Conservation (phyloP, 1,140 invertebrate species). For the Leptestheria dahalacensis region DNA sequence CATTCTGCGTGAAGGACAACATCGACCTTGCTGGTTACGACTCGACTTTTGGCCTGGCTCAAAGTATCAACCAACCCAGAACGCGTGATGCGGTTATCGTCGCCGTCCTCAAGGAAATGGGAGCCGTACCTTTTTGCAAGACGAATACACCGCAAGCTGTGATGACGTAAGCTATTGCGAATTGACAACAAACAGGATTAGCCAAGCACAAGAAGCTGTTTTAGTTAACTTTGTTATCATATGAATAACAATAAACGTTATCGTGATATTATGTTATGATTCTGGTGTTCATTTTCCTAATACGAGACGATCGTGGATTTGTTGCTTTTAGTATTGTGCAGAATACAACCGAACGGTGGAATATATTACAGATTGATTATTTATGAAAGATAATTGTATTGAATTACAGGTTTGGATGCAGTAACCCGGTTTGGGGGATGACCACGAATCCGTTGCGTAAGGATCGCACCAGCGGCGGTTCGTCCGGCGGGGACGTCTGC, state of each 20-base stretch:
- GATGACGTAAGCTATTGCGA: conserved; percentile 20
- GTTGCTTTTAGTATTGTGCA: too few relatives aligned
- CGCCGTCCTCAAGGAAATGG: conserved; percentile 20
- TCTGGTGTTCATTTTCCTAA: too few relatives aligned
- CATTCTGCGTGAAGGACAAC: conserved; percentile 28
- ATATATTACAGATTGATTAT: too few relatives aligned
- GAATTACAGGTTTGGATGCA: conserved; percentile 24
- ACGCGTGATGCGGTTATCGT: conserved; percentile 27
- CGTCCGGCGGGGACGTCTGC: conserved; percentile 24
- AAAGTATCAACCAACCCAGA: conserved; percentile 26
- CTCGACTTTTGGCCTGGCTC: conserved; percentile 29
- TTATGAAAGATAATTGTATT: neutral
- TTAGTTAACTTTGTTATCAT: too few relatives aligned
- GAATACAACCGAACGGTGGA: too few relatives aligned
- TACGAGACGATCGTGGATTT: too few relatives aligned
- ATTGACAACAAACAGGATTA: too few relatives aligned
- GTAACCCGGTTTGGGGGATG: conserved; percentile 33
- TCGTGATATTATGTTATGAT: too few relatives aligned
- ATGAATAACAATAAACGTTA: too few relatives aligned
- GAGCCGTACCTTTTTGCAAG: conserved; percentile 32
- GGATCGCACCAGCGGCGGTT: conserved; percentile 27
- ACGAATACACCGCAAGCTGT: conserved; percentile 33
- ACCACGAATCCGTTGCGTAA: conserved; percentile 29
- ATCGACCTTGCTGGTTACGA: conserved; percentile 30
- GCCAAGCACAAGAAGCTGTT: too few relatives aligned